Base-by-base conservation (phyloP, 2,797 vertebrate species). In the Xerus rutilus region DNA sequence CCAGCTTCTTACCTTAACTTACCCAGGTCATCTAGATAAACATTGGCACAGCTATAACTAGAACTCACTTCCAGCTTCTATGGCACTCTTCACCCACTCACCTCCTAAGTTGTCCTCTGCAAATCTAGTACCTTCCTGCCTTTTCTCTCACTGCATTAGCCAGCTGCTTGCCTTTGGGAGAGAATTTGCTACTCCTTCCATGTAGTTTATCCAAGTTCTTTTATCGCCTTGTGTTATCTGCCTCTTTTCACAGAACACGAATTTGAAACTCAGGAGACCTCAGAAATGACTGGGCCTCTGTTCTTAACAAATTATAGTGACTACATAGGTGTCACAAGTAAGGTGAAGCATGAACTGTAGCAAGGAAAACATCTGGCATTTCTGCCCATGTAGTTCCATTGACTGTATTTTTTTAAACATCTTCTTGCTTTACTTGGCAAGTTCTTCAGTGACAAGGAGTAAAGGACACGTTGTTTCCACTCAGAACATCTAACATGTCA, bases 191-290 rank as follows among this genome's bases (percentile, higher is more conserved):
- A 13, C 6, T 86, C 52, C 65, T 93, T 86, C 67, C 30, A 69
- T 0, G 25, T 21, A 65, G 7, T 52, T 82, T 93, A 67, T 32
- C 57, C 52, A 86, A 39, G 72, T 65, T 64, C 52, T n/a, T 91
- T 93, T 69, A 89, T 49, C 74, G 57, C 59, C 47, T 78, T 4
- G 49, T 74, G 43, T 54, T 70, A 97, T 77, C 89, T 81, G 74
- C n/a, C 67, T 93, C 30, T 59, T 81, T 89, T 84, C 54, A 82
- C 20, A 59, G 91, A 83, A 73, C 7, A 7, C 54, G n/a, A 35
- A 9, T 67, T 78, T 89, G 79, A 89, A 88, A 79, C 35, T 83
- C 47, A 76, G 32, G 54, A 64, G 65, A 76, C 12, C 57, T 49
- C 6, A 45, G 47, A 81, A 47, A 32, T 86, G 5, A 65, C n/a